Percentiles rank a stretch among this genome's conserved stretches.
Evolutionary conservation across 2,888 invertebrate genomes (phyloP).

Genomic region (Dysmachus trigonus): DNA sequence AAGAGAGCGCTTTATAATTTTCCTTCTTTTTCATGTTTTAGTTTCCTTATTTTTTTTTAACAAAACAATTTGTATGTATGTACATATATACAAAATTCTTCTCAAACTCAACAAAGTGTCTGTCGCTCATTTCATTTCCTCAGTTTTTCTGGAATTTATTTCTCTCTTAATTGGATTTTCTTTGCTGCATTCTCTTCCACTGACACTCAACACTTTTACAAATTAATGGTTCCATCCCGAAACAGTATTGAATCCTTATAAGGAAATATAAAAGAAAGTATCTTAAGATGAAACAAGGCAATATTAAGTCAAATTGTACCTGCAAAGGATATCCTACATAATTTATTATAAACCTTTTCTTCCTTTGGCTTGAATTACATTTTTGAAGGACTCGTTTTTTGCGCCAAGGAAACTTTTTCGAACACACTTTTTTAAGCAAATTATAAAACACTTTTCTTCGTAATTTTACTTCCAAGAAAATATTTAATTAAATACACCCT

Average conservation of each 20-base stretch:
- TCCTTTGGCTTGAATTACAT: neutral
- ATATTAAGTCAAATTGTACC: neutral
- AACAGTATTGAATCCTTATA: neutral
- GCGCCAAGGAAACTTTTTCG: neutral
- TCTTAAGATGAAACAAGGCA: neutral
- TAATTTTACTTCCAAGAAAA: neutral
- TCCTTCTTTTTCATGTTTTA: neutral
- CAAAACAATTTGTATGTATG: neutral
- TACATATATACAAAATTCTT: neutral
- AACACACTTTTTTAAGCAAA: neutral
- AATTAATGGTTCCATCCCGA: neutral
- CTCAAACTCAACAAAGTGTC: neutral
- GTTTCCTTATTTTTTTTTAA: neutral
- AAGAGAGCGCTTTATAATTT: neutral
- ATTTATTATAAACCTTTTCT: neutral
- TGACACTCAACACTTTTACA: neutral
- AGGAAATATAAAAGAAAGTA: neutral
- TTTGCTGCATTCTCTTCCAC: neutral
- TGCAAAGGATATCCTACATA: neutral
- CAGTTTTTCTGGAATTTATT: neutral
- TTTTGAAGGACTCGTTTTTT: neutral
- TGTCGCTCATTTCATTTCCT: neutral
- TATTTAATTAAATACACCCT: neutral
- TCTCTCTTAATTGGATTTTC: neutral
- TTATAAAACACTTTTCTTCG: neutral